phyloP scores from a whole-genome alignment of 2,797 vertebrate species.

The Crax fasciolata region DNA sequence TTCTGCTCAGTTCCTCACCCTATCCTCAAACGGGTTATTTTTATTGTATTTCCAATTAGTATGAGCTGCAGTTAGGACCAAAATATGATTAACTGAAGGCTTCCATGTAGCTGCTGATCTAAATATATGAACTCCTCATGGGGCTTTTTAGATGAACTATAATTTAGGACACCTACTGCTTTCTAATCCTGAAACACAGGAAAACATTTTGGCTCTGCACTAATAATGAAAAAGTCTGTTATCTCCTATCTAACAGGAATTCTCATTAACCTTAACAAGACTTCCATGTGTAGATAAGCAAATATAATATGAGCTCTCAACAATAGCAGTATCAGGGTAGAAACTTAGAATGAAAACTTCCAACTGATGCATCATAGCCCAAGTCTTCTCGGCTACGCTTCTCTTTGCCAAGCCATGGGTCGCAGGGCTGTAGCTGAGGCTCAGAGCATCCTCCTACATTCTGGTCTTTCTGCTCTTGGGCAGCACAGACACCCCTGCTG shows the following conservation, averaged over 20 bases:
- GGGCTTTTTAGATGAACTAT: conserved; percentile 18
- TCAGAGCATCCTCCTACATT: not conserved
- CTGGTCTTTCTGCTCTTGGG: not conserved
- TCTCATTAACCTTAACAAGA: conserved; percentile 66
- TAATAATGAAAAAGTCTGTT: conserved; percentile 38
- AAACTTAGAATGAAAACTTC: conserved; percentile 24
- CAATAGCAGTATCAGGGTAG: not conserved
- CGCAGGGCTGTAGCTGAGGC: not conserved
- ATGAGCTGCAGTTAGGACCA: not conserved
- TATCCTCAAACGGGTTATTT: not conserved
- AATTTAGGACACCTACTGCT: conserved; percentile 25
- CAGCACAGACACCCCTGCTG: not conserved
- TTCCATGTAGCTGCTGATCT: conserved; percentile 17
- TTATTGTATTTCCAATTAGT: conserved; percentile 42
- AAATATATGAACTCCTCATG: conserved; percentile 23
- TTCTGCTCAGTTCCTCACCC: not conserved
- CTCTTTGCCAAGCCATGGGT: not conserved
- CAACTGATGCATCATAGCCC: not conserved
- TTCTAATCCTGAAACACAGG: conserved; percentile 40
- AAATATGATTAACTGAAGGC: conserved; percentile 38
- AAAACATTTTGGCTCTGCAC: conserved; percentile 36
- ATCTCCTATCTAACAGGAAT: conserved; percentile 13
- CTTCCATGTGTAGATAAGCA: conserved; percentile 49
- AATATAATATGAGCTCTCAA: not conserved
- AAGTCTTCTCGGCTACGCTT: not conserved